Conservation (phyloP, 2,888 invertebrate genomes). For the Trypoxylon attenuatum region DNA sequence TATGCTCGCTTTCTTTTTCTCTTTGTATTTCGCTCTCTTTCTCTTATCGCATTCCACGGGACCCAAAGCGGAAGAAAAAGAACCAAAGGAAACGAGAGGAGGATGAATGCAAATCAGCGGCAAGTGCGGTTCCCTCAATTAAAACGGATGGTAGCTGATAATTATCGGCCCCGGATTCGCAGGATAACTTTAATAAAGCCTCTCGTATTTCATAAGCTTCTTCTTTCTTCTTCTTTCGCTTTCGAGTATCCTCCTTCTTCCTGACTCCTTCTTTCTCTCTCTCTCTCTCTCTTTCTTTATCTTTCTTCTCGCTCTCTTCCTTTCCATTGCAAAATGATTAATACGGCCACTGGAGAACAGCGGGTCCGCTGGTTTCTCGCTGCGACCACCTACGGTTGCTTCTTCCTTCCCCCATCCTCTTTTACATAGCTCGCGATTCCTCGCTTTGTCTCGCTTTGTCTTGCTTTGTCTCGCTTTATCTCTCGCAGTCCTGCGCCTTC, state of each 20-base stretch:
- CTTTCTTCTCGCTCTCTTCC: slow-evolving; percentile 22
- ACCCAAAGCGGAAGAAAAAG: neutral
- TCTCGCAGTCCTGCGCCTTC: too few relatives aligned
- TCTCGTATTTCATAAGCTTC: slow-evolving; percentile 60
- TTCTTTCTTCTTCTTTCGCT: slow-evolving; percentile 15
- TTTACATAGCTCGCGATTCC: too few relatives aligned
- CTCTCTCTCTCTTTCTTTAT: slow-evolving; percentile 14
- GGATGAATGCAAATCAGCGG: slow-evolving; percentile 30
- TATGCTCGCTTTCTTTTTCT: too few relatives aligned
- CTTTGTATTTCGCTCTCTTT: too few relatives aligned
- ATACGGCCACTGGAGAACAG: slow-evolving; percentile 59
- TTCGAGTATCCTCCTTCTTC: slow-evolving; percentile 11
- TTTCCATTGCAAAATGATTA: slow-evolving; percentile 55
- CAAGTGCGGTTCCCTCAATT: slow-evolving; percentile 48
- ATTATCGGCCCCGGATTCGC: slow-evolving; percentile 53
- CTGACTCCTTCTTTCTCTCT: slow-evolving; percentile 1
- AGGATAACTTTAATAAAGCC: slow-evolving; percentile 64
- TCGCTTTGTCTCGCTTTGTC: slow-evolving; percentile 3
- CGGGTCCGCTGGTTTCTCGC: slow-evolving; percentile 62
- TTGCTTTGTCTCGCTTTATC: slow-evolving; percentile 8
- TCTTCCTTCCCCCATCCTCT: slow-evolving; percentile 15
- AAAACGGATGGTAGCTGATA: slow-evolving; percentile 53
- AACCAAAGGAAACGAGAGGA: neutral
- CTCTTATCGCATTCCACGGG: neutral
- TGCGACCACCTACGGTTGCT: slow-evolving; percentile 52